Conservation (phyloP, 2,888 invertebrate species). For the Epicampocera succincta region DNA sequence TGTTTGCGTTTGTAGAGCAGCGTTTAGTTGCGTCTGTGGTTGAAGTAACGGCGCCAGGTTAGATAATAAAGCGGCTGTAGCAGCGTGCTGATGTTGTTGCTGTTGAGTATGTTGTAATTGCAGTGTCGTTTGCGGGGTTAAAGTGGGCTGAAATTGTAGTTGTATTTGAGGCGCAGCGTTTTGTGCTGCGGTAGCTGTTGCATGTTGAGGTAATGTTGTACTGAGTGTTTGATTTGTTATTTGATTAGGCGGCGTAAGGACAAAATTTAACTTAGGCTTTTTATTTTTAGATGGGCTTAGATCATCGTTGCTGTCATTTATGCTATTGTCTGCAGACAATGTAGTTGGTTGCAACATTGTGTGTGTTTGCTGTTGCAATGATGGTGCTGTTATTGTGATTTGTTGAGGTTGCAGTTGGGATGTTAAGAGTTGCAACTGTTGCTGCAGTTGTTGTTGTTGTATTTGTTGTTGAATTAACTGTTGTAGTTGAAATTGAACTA, state of each 20-base stretch:
- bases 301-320: slow-evolving; percentile 67
- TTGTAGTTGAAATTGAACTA: slow-evolving; percentile 69
- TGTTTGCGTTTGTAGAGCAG: slow-evolving; percentile 45
- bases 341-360: slow-evolving; percentile 60
- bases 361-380: slow-evolving; percentile 61
- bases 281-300: slow-evolving; percentile 75
- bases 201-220: slow-evolving; percentile 69
- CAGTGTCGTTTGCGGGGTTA: slow-evolving; percentile 51
- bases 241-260: slow-evolving; percentile 77
- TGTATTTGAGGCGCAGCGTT: slow-evolving; percentile 69
- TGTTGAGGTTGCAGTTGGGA: slow-evolving; percentile 72
- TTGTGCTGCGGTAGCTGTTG: slow-evolving; percentile 28
- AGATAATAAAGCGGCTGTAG: slow-evolving; percentile 66
- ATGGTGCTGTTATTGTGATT: slow-evolving; percentile 66
- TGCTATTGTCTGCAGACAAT: slow-evolving; percentile 72
- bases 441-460: slow-evolving; percentile 75
- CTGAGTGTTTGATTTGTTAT: slow-evolving; percentile 70
- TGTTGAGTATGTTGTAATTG: slow-evolving; percentile 69
- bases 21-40: slow-evolving; percentile 63
- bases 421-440: slow-evolving; percentile 72
- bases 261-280: slow-evolving; percentile 80
- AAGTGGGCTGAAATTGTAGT: slow-evolving; percentile 68
- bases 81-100: slow-evolving; percentile 69
- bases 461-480: slow-evolving; percentile 74
- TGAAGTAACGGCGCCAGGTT: slow-evolving; percentile 72